Evolutionary conservation across 2,888 invertebrate genomes (phyloP).

Genomic region (Nomada flava): DNA sequence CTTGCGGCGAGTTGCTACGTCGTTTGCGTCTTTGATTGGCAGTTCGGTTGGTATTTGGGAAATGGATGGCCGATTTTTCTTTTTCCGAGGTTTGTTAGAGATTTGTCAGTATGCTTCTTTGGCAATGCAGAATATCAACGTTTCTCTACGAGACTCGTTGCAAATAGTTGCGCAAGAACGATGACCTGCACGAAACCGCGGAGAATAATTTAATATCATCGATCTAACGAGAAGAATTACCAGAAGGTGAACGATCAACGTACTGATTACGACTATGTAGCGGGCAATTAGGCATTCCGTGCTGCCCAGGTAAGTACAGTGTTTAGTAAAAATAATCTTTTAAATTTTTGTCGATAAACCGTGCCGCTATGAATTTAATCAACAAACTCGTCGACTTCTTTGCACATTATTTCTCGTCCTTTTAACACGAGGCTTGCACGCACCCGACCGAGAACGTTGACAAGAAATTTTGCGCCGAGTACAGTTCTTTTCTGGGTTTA

Average conservation of each 20-base stretch:
- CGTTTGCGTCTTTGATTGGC: slow-evolving; percentile 3
- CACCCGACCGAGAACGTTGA: not conserved
- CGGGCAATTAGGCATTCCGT: slow-evolving; percentile 40
- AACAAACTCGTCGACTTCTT: not conserved
- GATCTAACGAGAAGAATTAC: slow-evolving; percentile 37
- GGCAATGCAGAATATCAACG: no score
- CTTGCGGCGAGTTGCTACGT: not conserved
- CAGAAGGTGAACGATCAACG: slow-evolving; percentile 19
- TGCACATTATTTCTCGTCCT: not conserved
- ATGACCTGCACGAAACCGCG: slow-evolving; percentile 31
- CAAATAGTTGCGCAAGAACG: not conserved
- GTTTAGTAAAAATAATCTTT: slow-evolving; percentile 47
- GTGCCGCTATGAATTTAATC: not conserved
- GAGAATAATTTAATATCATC: slow-evolving; percentile 28
- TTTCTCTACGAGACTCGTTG: not conserved
- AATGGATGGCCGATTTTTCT: not conserved
- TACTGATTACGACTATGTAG: slow-evolving; percentile 23
- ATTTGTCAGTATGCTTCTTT: not conserved
- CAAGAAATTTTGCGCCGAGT: not conserved
- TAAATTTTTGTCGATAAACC: slow-evolving; percentile 42
- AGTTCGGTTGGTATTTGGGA: not conserved
- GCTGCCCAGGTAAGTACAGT: not conserved
- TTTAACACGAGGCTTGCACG: not conserved
- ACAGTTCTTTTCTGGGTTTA: slow-evolving; percentile 10
- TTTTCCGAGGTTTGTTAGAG: not conserved